These are phyloP conservation scores for Hermaeophaga mercurialis DNA, from an alignment of 2,888 invertebrate species.

Conservation along the genomic window DNA sequence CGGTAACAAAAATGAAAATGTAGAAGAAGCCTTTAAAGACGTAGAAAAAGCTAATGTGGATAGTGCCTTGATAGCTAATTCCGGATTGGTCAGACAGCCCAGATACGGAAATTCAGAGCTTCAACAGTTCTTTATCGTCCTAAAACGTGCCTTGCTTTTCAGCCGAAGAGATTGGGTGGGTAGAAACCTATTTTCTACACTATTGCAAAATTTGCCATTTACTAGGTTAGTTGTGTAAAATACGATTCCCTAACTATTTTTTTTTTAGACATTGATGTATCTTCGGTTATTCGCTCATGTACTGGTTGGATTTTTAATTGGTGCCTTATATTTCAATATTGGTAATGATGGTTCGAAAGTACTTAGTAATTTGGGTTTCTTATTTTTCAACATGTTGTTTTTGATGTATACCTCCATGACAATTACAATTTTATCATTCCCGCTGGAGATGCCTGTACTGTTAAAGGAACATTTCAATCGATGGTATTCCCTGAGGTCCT, in stretches of 20 bases:
- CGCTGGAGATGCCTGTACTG: conserved; percentile 93
- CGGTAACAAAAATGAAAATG: conserved; percentile 64
- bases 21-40: conserved; percentile 7
- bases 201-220: too few species aligned
- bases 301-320: conserved; percentile 91
- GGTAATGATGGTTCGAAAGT: conserved; percentile 96
- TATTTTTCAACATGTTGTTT: conserved; percentile 98
- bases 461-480: conserved; percentile 95
- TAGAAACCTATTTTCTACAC: conserved; percentile 18
- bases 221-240: too few species aligned
- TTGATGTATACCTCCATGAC: conserved; percentile 99
- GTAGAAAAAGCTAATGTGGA: conserved; percentile 70
- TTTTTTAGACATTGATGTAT: conserved; percentile 87
- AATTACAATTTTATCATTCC: conserved; percentile 96
- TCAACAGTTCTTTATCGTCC: conserved; percentile 85
- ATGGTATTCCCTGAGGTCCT: conserved; percentile 94
- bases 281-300: conserved; percentile 93
- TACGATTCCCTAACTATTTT: conserved; percentile 20
- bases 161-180: conserved; percentile 87
- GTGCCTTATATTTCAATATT: conserved; percentile 92
- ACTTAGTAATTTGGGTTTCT: conserved; percentile 92
- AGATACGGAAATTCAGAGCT: conserved; percentile 84
- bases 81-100: conserved; percentile 65
- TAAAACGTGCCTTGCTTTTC: conserved; percentile 83
- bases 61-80: conserved; percentile 68